Conservation (phyloP, 2,797 vertebrate species). For the Hirundo rustica region DNA sequence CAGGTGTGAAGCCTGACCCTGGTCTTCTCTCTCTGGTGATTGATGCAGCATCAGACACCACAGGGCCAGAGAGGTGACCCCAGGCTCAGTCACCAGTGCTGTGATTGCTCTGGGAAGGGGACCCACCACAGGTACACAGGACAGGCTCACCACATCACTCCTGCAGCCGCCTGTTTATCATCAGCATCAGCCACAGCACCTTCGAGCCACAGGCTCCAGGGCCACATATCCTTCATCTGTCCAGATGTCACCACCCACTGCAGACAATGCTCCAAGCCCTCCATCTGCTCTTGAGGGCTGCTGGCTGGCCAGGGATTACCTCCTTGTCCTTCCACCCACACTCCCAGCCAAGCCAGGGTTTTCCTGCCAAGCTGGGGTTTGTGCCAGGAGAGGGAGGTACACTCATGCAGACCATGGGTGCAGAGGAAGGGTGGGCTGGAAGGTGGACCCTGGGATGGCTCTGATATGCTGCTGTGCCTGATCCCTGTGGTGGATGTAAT, state of each 20-base stretch:
- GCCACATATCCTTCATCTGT: background rate
- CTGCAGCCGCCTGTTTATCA: fast-evolving
- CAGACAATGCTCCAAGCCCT: background rate
- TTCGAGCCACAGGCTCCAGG: background rate
- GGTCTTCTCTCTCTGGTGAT: background rate
- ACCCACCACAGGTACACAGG: fast-evolving
- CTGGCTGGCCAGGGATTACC: background rate
- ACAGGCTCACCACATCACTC: background rate
- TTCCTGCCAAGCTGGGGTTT: background rate
- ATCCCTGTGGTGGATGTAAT: background rate
- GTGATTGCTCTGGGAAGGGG: background rate
- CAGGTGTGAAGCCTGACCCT: background rate
- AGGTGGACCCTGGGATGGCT: background rate
- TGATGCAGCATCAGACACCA: background rate
- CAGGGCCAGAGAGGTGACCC: background rate
- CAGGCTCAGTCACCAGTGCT: background rate
- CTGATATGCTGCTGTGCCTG: fast-evolving
- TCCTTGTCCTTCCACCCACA: fast-evolving
- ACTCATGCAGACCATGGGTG: fast-evolving
- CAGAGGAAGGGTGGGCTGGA: background rate
- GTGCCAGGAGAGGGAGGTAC: background rate
- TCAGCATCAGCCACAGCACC: background rate
- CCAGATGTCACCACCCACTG: background rate
- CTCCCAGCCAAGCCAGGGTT: background rate
- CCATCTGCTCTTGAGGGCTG: background rate